Conservation (phyloP, 2,888 invertebrate species). For the Lordiphosa andalusiaca region DNA sequence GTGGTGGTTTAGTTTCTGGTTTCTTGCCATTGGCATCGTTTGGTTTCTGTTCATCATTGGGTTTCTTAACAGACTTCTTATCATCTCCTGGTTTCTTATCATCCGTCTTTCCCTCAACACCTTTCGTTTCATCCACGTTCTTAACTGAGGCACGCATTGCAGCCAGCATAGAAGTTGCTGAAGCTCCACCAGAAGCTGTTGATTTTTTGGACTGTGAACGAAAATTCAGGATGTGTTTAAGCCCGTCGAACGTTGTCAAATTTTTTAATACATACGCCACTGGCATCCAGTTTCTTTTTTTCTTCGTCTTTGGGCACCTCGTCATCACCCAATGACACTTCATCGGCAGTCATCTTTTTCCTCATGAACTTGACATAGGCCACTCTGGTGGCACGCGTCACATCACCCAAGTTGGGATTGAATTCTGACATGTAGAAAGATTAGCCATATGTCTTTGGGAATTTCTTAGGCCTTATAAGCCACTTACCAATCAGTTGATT, state of each 20-base stretch:
- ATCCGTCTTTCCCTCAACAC: conserved; percentile 13
- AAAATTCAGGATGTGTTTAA: not conserved
- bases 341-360: conserved; percentile 83
- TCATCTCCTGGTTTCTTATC: conserved; percentile 36
- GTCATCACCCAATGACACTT: conserved; percentile 77
- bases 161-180: conserved; percentile 39
- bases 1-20: conserved; percentile 11
- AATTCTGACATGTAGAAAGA: conserved; percentile 82
- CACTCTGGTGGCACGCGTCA: conserved; percentile 89
- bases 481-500: conserved; percentile 85
- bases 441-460: not conserved
- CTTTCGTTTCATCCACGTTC: conserved; percentile 44
- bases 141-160: conserved; percentile 55
- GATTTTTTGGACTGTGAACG: conserved; percentile 42
- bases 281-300: conserved; percentile 41
- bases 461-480: not conserved
- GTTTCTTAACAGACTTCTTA: conserved; percentile 43
- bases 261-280: conserved; percentile 35
- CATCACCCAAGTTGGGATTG: conserved; percentile 88
- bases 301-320: conserved; percentile 35
- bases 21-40: conserved; percentile 36
- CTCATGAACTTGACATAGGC: conserved; percentile 94
- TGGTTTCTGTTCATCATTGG: conserved; percentile 34
- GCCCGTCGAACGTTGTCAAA: not conserved
- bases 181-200: not conserved